phyloP scores from a whole-genome alignment of 2,113 vertebrate species.

The Toxostoma redivivum region DNA sequence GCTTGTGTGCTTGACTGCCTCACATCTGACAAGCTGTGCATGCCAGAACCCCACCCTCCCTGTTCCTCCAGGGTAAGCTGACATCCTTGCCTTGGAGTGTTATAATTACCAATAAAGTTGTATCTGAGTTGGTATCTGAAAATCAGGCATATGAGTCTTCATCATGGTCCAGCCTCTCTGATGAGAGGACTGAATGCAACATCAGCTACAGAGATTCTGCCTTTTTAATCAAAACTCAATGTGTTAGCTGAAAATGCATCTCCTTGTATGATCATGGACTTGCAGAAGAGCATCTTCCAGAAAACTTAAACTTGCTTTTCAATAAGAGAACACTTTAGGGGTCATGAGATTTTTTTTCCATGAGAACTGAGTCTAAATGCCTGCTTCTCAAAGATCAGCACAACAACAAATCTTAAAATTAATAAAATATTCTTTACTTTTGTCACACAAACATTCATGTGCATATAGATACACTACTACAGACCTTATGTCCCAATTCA shows the following conservation, averaged over 20 bases:
- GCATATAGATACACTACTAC: background rate
- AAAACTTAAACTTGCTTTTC: background rate
- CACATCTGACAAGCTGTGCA: background rate
- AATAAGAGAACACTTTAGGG: background rate
- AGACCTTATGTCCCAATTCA: background rate
- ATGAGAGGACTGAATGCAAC: background rate
- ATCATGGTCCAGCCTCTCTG: background rate
- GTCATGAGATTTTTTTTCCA: background rate
- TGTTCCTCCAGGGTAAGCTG: background rate
- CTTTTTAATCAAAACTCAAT: background rate
- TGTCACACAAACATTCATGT: background rate
- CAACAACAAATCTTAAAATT: background rate
- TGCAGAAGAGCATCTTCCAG: background rate
- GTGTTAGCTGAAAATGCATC: background rate
- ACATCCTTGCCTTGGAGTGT: background rate
- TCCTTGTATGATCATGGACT: background rate
- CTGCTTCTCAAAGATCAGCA: background rate
- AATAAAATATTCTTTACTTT: background rate
- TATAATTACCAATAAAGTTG: background rate
- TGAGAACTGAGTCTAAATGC: background rate
- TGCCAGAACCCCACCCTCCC: background rate
- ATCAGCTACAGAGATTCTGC: background rate
- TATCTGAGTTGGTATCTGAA: background rate
- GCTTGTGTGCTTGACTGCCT: background rate
- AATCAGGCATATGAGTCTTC: background rate